Evolutionary conservation across 2,113 vertebrate genomes (phyloP), one percentile per base, ranked within the genome.

Genomic region (Eonycteris spelaea): DNA sequence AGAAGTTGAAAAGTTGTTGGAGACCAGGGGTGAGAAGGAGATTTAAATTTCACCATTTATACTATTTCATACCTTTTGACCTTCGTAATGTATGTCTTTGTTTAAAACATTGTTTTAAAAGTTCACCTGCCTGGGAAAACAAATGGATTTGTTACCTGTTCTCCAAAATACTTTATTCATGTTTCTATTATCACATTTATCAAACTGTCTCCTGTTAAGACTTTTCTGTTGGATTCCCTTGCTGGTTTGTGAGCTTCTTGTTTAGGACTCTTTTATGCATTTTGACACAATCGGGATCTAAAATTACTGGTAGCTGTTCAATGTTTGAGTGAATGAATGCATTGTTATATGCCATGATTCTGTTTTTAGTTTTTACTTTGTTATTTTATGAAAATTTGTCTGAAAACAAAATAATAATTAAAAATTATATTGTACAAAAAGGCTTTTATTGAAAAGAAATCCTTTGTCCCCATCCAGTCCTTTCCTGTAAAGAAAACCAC

Each of bases 91-190:
- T 38, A 4, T 80, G 3, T 92, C 14, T 73, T 33, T 80, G 61
- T n/a, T 55, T 8, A 86, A 73, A 94, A 68, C 28, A 35, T 40
- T 61, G 22, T 80, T 94, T 94, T 65, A 22, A 88, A 94, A 90
- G 43, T 86, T 86, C 15, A 57, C 51, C 11, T 89, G 33, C 35
- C 18, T 51, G 28, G 10, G 33, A 85, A 89, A 80, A 14, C 30
- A 96, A 79, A 63, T 74, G 35, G 7, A 33, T 65, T 84, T 79
- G 40, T 74, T 22, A 21, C 8, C 19, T 93, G 16, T 59, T 91
- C 45, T 65, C 63, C 33, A 82, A 38, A 92, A n/a, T 75, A 68
- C 30, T 88, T 84, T 40, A 3, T 78, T 83, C 35, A 77, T 43
- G 19, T 18, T 57, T 45, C 43, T 57, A 12, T 82, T 16, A 45